Evolutionary conservation across 2,113 vertebrate genomes (phyloP).

Genomic region (Parus major): DNA sequence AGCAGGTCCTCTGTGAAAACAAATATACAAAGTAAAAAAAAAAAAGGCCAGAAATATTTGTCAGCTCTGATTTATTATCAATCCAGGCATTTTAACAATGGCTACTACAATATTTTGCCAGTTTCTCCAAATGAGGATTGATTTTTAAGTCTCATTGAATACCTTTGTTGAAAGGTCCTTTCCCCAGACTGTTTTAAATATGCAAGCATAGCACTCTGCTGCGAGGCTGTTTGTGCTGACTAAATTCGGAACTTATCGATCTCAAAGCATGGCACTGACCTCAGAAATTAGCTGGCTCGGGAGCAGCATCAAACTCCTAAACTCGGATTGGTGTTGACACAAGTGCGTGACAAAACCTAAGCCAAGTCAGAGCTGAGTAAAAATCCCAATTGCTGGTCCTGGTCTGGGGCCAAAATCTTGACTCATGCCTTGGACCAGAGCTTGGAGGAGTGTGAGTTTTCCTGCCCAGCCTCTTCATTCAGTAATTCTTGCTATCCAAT

Average conservation of each 20-base stretch:
- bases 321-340: not conserved
- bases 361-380: not conserved
- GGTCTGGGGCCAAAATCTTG: slow-evolving; percentile 18
- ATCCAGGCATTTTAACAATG: not conserved
- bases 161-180: slow-evolving; percentile 29
- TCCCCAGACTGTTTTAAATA: slow-evolving; percentile 41
- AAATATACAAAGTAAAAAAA: not conserved
- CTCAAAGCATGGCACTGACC: not conserved
- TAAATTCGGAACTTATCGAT: slow-evolving; percentile 21
- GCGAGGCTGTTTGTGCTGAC: slow-evolving; percentile 31
- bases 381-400: not conserved
- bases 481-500: not conserved
- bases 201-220: slow-evolving; percentile 4
- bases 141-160: slow-evolving; percentile 47
- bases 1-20: not conserved
- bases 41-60: not conserved
- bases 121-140: slow-evolving; percentile 4
- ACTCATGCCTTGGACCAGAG: not conserved
- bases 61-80: not conserved
- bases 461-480: not conserved
- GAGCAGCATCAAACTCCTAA: not conserved
- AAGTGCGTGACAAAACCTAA: not conserved
- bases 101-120: not conserved
- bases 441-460: not conserved
- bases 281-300: slow-evolving; percentile 1